Evolutionary conservation across 2,888 invertebrate species (phyloP), one percentile per base, ranked within the genome.

Genomic region (Bursaphelenchus okinawaensis): DNA sequence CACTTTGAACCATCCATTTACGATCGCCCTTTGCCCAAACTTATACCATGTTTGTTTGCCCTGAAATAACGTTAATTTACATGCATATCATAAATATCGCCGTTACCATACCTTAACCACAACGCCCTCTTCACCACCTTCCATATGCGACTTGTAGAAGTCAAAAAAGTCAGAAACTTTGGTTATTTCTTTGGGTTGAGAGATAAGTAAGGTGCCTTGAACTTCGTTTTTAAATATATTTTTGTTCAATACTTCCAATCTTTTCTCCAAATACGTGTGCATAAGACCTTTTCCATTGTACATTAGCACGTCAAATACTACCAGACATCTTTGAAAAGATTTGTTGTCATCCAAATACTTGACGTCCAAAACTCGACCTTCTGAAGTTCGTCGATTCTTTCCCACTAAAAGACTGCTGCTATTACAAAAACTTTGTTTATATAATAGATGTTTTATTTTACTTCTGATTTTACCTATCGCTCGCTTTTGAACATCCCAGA

Each of bases 1-100:
- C 50, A 80, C 60, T 58, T 80, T 80, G 69, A 77, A 80, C 78
- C 79, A 77, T n/a, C 74, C 76, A 55, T 73, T 76, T 40, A 51
- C 27, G 26, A 62, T 66, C n/a, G 74, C 70, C 9, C 73, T 73
- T 16, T 63, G 60, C 16, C 73, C 73, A 8, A 65, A 29, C 16
- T 50, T 20, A 60, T 73, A 73, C 7, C 23, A 26, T 6, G 71
- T 63, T 8, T 74, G 52, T n/a, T 31, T 16, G 12, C 68, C 61
- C 68, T 63, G 27, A 61, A 58, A 63, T 52, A 62, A 19, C 16
- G 20, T 9, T 56, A 23, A 52, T 9, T 12, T 40, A 56, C n/a
- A 59, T 19, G 7, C 28, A n/a, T n/a, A n/a, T n/a, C n/a, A n/a
- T n/a, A n/a, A n/a, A n/a, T n/a, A n/a, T n/a, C n/a, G n/a, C n/a